A percentile compares a stretch with the other conserved stretches of the same genome.
Conservation (phyloP, 1,140 invertebrate species). For the Calephelis nemesis region DNA sequence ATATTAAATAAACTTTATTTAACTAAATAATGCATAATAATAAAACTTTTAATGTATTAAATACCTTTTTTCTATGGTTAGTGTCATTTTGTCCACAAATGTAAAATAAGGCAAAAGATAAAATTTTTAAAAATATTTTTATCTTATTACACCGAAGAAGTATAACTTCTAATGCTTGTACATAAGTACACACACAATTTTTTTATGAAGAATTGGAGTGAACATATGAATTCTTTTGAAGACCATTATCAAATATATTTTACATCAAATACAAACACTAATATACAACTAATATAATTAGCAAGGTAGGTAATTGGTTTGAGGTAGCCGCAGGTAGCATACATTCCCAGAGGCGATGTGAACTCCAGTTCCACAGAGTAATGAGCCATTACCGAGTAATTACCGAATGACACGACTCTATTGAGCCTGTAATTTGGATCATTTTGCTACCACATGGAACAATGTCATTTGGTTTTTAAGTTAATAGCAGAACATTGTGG, state of each 20-base stretch:
- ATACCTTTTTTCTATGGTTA: too few species aligned
- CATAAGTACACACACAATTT: too few species aligned
- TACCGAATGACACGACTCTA: slow-evolving; percentile 18
- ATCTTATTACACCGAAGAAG: too few species aligned
- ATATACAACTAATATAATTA: background rate
- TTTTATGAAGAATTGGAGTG: too few species aligned
- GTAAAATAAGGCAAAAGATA: too few species aligned
- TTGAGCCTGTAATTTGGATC: slow-evolving; percentile 20
- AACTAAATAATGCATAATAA: too few species aligned
- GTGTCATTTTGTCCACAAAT: too few species aligned
- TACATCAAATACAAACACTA: background rate
- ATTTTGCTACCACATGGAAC: slow-evolving; percentile 3
- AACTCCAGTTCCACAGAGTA: background rate
- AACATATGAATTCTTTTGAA: too few species aligned
- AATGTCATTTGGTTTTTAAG: slow-evolving; percentile 15
- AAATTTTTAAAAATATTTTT: too few species aligned
- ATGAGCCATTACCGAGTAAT: slow-evolving; percentile 18
- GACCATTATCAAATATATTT: background rate
- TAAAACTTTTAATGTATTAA: too few species aligned
- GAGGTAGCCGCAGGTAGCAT: slow-evolving; percentile 16
- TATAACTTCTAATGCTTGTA: too few species aligned
- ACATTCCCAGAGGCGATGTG: slow-evolving; percentile 8
- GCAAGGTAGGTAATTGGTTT: background rate
- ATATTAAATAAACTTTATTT: too few species aligned
- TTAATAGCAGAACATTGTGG: slow-evolving; percentile 12